A percentile compares a stretch with the other conserved stretches of the same genome.
Evolutionary conservation across 1,140 invertebrate species (phyloP).

Genomic region (Mamestra configurata): DNA sequence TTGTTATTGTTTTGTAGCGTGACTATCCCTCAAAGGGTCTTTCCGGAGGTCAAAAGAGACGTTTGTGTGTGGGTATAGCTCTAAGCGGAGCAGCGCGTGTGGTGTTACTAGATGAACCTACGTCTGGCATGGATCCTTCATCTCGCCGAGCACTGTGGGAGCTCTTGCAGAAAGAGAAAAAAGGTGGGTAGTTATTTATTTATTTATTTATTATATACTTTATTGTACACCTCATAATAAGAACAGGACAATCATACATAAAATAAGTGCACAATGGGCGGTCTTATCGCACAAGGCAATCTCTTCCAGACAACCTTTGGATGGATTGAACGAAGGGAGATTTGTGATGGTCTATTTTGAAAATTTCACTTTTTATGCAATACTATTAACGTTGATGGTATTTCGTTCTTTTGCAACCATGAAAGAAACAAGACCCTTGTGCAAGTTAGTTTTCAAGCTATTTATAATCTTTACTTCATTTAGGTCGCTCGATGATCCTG

Average conservation of each 20-base stretch:
- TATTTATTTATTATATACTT: no score
- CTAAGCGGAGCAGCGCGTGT: slow-evolving; percentile 87
- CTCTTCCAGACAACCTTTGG: no score
- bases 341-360: no score
- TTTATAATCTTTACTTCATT: slow-evolving; percentile 16
- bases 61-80: slow-evolving; percentile 88
- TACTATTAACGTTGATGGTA: not conserved
- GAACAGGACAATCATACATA: no score
- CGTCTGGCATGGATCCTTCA: slow-evolving; percentile 98
- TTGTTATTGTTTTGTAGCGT: slow-evolving; percentile 63
- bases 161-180: slow-evolving; percentile 89
- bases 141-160: slow-evolving; percentile 97
- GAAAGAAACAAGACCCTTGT: no score
- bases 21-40: slow-evolving; percentile 87
- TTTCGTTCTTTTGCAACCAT: no score
- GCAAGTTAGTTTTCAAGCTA: not conserved
- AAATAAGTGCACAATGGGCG: no score
- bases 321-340: no score
- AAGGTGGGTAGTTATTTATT: slow-evolving; percentile 60
- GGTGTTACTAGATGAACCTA: slow-evolving; percentile 97
- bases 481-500: slow-evolving; percentile 94
- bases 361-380: not conserved
- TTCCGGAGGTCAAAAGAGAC: slow-evolving; percentile 89
- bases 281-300: no score
- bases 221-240: no score